Percentiles rank a stretch among this genome's conserved stretches.
Evolutionary conservation across 2,797 vertebrate genomes (phyloP).

Genomic region (Fratercula arctica): DNA sequence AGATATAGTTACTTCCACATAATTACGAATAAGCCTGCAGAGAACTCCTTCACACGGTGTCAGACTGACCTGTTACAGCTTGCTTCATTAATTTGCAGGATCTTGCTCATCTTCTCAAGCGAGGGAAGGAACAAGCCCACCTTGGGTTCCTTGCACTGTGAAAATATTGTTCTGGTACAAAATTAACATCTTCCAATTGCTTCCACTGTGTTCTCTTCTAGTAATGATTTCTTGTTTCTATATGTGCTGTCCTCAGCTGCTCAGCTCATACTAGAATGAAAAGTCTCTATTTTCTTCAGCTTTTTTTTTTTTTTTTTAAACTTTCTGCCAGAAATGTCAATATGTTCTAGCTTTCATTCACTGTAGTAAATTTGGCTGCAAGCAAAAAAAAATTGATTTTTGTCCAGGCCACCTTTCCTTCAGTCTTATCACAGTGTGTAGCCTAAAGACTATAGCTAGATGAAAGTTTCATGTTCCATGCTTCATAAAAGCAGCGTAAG

Average conservation of each 20-base stretch:
- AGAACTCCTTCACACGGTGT: background rate
- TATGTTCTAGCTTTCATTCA: conserved; percentile 47
- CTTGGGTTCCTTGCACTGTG: background rate
- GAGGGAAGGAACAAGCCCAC: background rate
- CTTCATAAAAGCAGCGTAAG: background rate
- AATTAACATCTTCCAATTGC: background rate
- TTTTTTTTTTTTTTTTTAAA: background rate
- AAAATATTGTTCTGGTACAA: background rate
- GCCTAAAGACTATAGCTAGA: background rate
- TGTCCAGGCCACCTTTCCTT: conserved; percentile 26
- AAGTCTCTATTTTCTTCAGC: conserved; percentile 32
- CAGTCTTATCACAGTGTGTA: background rate
- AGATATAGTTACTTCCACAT: fast-evolving
- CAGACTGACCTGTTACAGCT: background rate
- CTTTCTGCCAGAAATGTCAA: conserved; percentile 37
- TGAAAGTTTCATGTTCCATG: background rate
- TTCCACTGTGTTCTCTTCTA: background rate
- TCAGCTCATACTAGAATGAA: background rate
- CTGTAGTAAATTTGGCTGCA: conserved; percentile 31
- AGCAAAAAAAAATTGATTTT: conserved; percentile 50
- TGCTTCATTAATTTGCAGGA: background rate
- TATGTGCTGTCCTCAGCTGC: conserved; percentile 29
- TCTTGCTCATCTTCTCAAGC: background rate
- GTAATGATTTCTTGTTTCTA: conserved; percentile 2
- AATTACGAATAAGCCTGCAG: background rate